Evolutionary conservation across 2,113 vertebrate genomes (phyloP).

Genomic region (Platycercus adscitus): DNA sequence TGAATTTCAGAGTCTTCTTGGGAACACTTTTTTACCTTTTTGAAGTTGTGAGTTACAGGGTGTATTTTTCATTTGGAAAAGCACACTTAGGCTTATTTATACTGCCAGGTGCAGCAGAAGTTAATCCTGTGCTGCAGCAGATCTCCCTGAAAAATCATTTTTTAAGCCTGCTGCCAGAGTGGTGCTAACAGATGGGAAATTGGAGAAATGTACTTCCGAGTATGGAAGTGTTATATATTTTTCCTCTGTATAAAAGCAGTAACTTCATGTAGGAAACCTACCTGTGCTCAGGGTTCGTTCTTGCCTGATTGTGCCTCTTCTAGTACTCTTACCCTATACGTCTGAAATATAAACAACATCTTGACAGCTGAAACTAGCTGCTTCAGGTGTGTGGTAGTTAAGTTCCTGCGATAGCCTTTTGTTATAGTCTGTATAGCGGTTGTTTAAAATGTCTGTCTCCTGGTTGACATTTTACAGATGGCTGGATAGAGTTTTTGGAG

Average conservation of each 20-base stretch:
- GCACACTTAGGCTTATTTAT: not conserved
- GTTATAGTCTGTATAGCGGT: not conserved
- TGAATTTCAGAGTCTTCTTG: not conserved
- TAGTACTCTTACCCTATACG: not conserved
- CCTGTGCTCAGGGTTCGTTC: not conserved
- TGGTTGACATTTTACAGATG: not conserved
- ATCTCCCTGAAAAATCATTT: not conserved
- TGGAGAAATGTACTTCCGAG: not conserved
- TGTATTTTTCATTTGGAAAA: not conserved
- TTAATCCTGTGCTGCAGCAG: not conserved
- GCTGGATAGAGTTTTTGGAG: not conserved
- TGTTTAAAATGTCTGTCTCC: not conserved
- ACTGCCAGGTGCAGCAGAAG: not conserved
- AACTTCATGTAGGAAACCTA: fast-evolving
- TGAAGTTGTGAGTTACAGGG: not conserved
- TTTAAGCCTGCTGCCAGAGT: not conserved
- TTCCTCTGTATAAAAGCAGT: not conserved
- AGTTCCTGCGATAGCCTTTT: fast-evolving
- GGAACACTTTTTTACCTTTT: not conserved
- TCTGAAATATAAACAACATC: not conserved
- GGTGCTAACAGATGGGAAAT: not conserved
- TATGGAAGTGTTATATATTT: not conserved
- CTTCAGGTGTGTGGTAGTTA: not conserved
- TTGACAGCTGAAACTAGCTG: not conserved
- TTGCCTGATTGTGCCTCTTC: not conserved